Percentiles rank a stretch among this genome's conserved stretches.
Evolutionary conservation across 1,140 invertebrate species (phyloP).

Genomic region (Tetragnatha versicolor): DNA sequence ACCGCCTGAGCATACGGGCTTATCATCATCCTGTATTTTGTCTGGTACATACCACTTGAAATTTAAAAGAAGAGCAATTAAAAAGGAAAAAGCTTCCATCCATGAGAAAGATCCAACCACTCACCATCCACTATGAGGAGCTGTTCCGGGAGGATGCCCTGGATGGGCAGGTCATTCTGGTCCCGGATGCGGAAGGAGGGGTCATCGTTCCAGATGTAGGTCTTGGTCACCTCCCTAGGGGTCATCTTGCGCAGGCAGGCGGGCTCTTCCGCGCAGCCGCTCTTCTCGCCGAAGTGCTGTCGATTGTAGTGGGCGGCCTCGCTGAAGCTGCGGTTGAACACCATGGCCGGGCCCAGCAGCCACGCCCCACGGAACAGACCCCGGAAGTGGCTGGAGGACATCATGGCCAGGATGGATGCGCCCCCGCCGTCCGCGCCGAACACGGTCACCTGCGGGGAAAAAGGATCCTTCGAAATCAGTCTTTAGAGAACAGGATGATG

Average conservation of each 20-base stretch:
- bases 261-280: conserved; percentile 11
- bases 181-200: conserved; percentile 57
- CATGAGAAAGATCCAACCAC: not conserved
- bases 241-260: conserved; percentile 46
- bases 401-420: conserved; percentile 36
- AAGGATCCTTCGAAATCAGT: not conserved
- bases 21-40: too few relatives aligned
- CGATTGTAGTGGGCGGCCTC: conserved; percentile 15
- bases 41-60: too few relatives aligned
- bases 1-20: too few relatives aligned
- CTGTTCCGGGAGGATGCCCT: conserved; percentile 57
- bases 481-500: too few relatives aligned
- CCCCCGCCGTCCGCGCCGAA: conserved; percentile 51
- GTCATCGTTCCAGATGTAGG: conserved; percentile 57
- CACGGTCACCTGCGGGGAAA: conserved; percentile 40
- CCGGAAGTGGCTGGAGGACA: conserved; percentile 20
- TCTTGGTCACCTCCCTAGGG: conserved; percentile 49
- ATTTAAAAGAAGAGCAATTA: not conserved
- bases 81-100: not conserved
- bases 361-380: conserved; percentile 39
- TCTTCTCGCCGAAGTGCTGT: conserved; percentile 33
- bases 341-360: conserved; percentile 55
- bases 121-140: conserved; percentile 57
- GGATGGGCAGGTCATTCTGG: conserved; percentile 58
- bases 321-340: conserved; percentile 46